phyloP scores from a whole-genome alignment of 2,888 invertebrate species.

The Urechis unicinctus region DNA sequence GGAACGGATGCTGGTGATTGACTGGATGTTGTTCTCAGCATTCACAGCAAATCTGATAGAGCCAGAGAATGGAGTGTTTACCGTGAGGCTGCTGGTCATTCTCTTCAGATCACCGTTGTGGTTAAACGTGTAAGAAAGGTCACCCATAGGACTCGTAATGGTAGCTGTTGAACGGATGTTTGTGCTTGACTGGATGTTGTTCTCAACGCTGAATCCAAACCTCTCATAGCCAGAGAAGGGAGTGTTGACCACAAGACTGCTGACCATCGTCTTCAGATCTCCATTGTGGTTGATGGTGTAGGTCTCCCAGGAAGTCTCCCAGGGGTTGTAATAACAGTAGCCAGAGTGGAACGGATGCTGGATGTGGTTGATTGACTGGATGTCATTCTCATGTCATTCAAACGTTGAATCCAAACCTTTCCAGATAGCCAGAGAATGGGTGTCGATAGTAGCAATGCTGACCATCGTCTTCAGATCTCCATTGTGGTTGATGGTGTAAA shows the following conservation, averaged over 20 bases:
- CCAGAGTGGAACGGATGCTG: background rate
- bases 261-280: background rate
- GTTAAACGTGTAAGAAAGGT: background rate
- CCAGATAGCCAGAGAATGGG: too few relatives aligned
- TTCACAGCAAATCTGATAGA: too few relatives aligned
- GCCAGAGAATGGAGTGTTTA: too few relatives aligned
- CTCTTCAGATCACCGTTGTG: background rate
- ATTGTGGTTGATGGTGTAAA: too few relatives aligned
- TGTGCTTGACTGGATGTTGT: background rate
- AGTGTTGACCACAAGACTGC: background rate
- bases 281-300: slow-evolving; percentile 2
- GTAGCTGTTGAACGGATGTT: background rate
- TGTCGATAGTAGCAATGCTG: too few relatives aligned
- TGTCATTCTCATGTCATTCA: too few relatives aligned
- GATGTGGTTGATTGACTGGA: background rate
- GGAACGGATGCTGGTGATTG: too few relatives aligned
- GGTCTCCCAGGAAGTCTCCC: background rate
- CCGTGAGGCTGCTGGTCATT: too few relatives aligned
- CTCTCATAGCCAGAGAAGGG: slow-evolving; percentile 3
- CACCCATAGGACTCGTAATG: background rate
- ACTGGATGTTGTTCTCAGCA: too few relatives aligned
- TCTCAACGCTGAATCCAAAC: background rate
- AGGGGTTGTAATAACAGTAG: background rate
- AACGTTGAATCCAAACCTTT: too few relatives aligned
- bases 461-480: too few relatives aligned